Conservation (phyloP, 2,797 vertebrate genomes). For the Catostomus latipinnis region DNA sequence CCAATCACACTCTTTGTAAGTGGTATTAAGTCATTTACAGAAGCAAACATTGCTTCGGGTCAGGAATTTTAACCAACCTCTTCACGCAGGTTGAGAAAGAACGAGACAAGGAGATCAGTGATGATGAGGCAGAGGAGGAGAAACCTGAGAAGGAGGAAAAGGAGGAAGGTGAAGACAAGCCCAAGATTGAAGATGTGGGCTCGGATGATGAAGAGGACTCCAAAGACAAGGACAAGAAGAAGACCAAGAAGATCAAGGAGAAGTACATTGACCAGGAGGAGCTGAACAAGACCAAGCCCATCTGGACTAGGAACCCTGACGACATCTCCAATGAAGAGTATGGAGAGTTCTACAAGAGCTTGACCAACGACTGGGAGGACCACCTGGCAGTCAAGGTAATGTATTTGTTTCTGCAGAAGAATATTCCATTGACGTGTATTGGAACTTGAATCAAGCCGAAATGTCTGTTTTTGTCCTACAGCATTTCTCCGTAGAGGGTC, state of each 20-base stretch:
- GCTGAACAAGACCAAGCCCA: slow-evolving; percentile 96
- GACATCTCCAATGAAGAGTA: slow-evolving; percentile 96
- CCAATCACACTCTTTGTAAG: slow-evolving; percentile 88
- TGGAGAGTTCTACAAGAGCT: slow-evolving; percentile 95
- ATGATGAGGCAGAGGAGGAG: slow-evolving; percentile 92
- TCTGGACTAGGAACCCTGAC: slow-evolving; percentile 95
- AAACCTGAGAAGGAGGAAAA: slow-evolving; percentile 85
- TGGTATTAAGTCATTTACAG: not conserved
- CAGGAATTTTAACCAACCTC: not conserved
- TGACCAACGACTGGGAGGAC: slow-evolving; percentile 97
- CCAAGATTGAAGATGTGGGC: slow-evolving; percentile 91
- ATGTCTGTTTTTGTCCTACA: slow-evolving; percentile 51
- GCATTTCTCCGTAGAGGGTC: slow-evolving; percentile 96
- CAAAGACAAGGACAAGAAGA: slow-evolving; percentile 93
- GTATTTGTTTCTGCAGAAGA: too few relatives aligned
- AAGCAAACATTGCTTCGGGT: too few relatives aligned
- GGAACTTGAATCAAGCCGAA: not conserved
- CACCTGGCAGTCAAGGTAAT: slow-evolving; percentile 92
- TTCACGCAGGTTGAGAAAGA: slow-evolving; percentile 90
- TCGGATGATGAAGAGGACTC: slow-evolving; percentile 90
- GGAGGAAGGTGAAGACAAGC: slow-evolving; percentile 88
- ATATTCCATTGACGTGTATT: too few relatives aligned
- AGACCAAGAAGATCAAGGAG: slow-evolving; percentile 97
- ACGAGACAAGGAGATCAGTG: slow-evolving; percentile 94
- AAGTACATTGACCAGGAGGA: slow-evolving; percentile 95